Evolutionary conservation across 2,113 vertebrate genomes (phyloP).

Genomic region (Apus apus): DNA sequence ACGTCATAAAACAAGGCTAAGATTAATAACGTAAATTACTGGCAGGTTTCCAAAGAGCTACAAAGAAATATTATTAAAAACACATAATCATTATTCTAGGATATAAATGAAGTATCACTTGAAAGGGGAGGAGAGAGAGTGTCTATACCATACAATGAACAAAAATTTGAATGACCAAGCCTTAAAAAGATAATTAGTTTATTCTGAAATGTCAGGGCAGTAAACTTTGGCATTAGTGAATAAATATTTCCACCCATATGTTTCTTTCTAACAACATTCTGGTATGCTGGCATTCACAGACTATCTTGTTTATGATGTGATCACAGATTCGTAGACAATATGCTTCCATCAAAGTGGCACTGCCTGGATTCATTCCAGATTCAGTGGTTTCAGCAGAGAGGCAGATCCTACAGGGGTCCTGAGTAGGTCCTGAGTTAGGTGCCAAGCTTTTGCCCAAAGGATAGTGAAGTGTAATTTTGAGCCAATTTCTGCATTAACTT

Average conservation of each 20-base stretch:
- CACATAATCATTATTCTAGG: background rate
- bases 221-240: background rate
- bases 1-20: background rate
- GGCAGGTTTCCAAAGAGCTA: background rate
- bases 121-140: background rate
- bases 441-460: background rate
- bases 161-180: background rate
- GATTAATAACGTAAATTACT: background rate
- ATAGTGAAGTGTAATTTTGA: background rate
- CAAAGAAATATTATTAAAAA: background rate
- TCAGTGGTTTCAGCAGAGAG: background rate
- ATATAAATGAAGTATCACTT: background rate
- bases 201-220: background rate
- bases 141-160: background rate
- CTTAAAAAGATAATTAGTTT: background rate
- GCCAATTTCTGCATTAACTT: background rate
- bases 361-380: slow-evolving; percentile 13
- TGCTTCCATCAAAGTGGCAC: slow-evolving; percentile 20
- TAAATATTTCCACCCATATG: slow-evolving; percentile 48
- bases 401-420: background rate
- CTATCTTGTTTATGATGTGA: slow-evolving; percentile 28
- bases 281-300: slow-evolving; percentile 10
- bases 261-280: slow-evolving; percentile 54
- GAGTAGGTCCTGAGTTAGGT: background rate
- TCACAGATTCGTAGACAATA: slow-evolving; percentile 2